phyloP scores from a whole-genome alignment of 2,888 invertebrate species.

The Apomyelois bistriatella region DNA sequence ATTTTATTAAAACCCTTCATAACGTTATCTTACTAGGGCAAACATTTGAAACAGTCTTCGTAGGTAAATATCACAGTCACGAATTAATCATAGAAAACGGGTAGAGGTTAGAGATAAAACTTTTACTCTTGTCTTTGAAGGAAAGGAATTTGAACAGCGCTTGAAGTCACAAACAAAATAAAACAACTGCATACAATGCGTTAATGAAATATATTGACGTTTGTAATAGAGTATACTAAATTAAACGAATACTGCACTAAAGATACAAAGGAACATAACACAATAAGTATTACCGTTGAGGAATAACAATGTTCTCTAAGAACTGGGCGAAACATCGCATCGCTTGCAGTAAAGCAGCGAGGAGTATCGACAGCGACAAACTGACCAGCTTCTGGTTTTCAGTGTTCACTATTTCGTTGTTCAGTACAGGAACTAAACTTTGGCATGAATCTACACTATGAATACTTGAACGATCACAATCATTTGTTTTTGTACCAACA shows the following conservation, averaged over 20 bases:
- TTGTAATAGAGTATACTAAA: conserved; percentile 44
- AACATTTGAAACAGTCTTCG: too few species aligned
- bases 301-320: conserved; percentile 78
- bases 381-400: conserved; percentile 79
- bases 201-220: conserved; percentile 65
- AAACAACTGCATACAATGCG: conserved; percentile 48
- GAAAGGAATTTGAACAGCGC: too few species aligned
- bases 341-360: conserved; percentile 82
- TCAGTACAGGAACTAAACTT: conserved; percentile 68
- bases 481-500: conserved; percentile 50
- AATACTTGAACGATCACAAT: conserved; percentile 60
- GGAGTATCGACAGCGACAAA: conserved; percentile 79
- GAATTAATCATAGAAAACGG: too few species aligned
- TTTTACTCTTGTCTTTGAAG: too few species aligned
- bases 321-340: conserved; percentile 82
- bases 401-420: conserved; percentile 64
- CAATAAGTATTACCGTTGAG: conserved; percentile 58
- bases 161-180: conserved; percentile 5
- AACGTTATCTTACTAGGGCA: too few species aligned
- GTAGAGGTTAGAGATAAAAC: too few species aligned
- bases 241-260: conserved; percentile 62
- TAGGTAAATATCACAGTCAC: too few species aligned
- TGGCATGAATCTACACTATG: conserved; percentile 53
- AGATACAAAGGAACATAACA: conserved; percentile 53
- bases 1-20: conserved; percentile 15